Conservation (phyloP, 2,797 vertebrate species). For the Sebastes paucispinis region DNA sequence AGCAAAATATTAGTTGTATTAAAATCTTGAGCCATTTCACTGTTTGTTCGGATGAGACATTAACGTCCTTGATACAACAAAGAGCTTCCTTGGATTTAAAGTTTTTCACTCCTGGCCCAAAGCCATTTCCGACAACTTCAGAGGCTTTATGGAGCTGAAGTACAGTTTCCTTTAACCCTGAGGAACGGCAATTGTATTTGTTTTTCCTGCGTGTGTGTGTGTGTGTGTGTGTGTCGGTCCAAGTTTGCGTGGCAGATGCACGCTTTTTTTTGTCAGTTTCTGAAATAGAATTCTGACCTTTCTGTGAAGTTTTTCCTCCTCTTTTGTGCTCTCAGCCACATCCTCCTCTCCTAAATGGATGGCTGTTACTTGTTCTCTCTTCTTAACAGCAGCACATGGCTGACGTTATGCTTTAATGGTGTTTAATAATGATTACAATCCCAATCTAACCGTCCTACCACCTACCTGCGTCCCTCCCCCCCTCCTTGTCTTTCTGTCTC, state of each 20-base stretch:
- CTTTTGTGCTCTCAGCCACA: slow-evolving; percentile 62
- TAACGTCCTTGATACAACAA: neutral
- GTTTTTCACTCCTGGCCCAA: slow-evolving; percentile 25
- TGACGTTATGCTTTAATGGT: slow-evolving; percentile 44
- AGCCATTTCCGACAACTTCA: slow-evolving; percentile 33
- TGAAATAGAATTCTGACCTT: slow-evolving; percentile 72
- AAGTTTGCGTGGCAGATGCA: slow-evolving; percentile 23
- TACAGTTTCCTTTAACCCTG: slow-evolving; percentile 34
- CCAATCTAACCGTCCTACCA: slow-evolving; percentile 19
- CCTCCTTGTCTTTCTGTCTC: slow-evolving; percentile 8
- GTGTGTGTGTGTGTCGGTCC: neutral
- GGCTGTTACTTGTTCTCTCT: slow-evolving; percentile 36
- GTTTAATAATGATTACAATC: slow-evolving; percentile 51
- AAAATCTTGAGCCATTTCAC: neutral
- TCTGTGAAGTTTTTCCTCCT: slow-evolving; percentile 55
- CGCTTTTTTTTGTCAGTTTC: slow-evolving; percentile 40
- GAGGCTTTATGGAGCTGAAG: slow-evolving; percentile 32
- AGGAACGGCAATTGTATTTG: slow-evolving; percentile 44
- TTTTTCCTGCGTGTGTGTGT: neutral
- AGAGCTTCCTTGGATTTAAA: slow-evolving; percentile 10
- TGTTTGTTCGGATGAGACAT: neutral
- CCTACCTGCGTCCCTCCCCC: neutral
- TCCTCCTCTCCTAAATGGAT: slow-evolving; percentile 58
- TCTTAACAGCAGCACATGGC: slow-evolving; percentile 35
- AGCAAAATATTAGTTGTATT: neutral